Evolutionary conservation across 2,888 invertebrate species (phyloP).

Genomic region (Serripes groenlandicus): DNA sequence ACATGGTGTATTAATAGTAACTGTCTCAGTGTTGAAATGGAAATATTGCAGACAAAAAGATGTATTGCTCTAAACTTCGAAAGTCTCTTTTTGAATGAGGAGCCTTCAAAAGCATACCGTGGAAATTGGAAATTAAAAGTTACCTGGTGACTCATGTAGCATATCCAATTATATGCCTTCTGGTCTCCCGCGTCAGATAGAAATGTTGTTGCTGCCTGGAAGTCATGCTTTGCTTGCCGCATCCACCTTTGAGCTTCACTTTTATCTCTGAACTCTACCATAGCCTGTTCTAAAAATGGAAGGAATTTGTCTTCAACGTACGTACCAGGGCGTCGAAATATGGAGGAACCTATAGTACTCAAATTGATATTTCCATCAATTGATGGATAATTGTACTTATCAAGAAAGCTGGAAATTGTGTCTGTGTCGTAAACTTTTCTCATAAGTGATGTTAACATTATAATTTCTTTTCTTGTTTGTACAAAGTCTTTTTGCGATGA

Average conservation of each 20-base stretch:
- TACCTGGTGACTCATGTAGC: constrained; percentile 70
- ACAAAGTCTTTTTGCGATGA: too few relatives aligned
- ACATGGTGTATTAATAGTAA: too few relatives aligned
- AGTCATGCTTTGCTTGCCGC: constrained; percentile 60
- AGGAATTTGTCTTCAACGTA: constrained; percentile 50
- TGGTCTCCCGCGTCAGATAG: constrained; percentile 14
- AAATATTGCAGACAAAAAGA: too few relatives aligned
- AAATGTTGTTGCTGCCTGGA: constrained; percentile 40
- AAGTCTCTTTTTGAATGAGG: too few relatives aligned
- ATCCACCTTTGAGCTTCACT: constrained; percentile 60
- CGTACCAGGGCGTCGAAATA: constrained; percentile 55
- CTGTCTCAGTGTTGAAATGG: too few relatives aligned
- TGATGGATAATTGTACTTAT: neutral
- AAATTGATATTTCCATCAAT: neutral
- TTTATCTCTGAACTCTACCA: constrained; percentile 16
- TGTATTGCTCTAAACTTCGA: too few relatives aligned
- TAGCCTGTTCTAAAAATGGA: constrained; percentile 48
- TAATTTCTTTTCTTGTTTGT: neutral
- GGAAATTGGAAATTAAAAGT: too few relatives aligned
- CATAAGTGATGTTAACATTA: neutral
- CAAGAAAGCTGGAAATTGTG: neutral
- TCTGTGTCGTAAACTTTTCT: neutral
- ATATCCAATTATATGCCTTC: constrained; percentile 66
- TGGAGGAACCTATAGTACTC: neutral
- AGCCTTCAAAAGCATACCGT: too few relatives aligned